These are phyloP conservation scores for Macrotus californicus DNA, from an alignment of 2,113 vertebrate species.

Conservation along the genomic window DNA sequence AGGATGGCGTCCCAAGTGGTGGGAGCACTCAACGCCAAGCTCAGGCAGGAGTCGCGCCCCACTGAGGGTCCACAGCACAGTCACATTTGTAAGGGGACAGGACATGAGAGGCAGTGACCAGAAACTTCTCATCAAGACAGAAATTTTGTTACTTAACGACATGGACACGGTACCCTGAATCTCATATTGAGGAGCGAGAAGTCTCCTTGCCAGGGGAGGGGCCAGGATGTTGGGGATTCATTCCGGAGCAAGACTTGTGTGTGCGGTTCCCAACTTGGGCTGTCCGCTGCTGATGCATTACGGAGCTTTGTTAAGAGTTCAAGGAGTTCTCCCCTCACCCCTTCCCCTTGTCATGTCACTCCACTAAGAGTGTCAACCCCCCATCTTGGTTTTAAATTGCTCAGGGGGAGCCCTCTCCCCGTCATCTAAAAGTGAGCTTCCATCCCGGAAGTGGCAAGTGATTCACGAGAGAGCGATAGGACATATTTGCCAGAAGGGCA, in stretches of 20 bases:
- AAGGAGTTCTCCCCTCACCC: background rate
- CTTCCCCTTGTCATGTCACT: background rate
- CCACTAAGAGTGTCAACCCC: background rate
- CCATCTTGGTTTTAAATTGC: background rate
- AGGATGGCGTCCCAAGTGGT: background rate
- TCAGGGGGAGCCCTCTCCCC: background rate
- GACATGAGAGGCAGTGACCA: background rate
- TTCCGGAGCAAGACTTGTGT: background rate
- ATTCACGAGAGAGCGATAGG: background rate
- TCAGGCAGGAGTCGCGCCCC: too few relatives aligned
- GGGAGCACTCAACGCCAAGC: background rate
- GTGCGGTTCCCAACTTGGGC: background rate
- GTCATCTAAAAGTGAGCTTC: background rate
- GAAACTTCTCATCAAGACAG: background rate
- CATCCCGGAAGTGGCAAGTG: background rate
- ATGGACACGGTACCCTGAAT: background rate
- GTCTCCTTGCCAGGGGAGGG: background rate
- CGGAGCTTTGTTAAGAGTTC: background rate
- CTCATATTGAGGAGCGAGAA: background rate
- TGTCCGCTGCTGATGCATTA: background rate
- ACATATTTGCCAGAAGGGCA: accelerated
- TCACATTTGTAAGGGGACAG: background rate
- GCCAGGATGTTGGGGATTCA: background rate
- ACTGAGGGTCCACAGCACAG: background rate
- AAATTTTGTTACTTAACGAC: background rate